Evolutionary conservation across 2,113 vertebrate genomes (phyloP), one percentile per base, ranked within the genome.

Genomic region (Falcunculus frontatus): DNA sequence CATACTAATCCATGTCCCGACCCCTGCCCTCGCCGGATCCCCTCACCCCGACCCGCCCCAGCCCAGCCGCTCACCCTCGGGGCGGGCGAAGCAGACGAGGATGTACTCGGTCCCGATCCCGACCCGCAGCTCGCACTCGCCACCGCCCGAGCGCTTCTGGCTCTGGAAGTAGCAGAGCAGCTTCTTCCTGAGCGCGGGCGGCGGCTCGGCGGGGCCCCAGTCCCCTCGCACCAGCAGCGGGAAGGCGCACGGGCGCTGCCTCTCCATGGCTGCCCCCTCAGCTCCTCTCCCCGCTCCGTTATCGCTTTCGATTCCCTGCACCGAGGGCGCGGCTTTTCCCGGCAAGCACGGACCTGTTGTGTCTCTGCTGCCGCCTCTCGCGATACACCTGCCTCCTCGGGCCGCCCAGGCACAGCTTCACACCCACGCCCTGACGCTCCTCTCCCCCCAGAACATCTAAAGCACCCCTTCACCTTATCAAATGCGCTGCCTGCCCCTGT

Each of bases 81-180:
- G 46, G 1, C 13, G 52, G 60, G 53, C 94, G 96, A 98, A 98
- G 64, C 96, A 89, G 27, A 98, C 37, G 17, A 88, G 62, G 32
- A 87, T 20, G 4, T 57, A 18, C 22, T 41, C 25, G 39, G 21
- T 22, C 3, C 7, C 32, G 6, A 16, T n/a, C 12, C 32, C 52
- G 53, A 30, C 5, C 56, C 0, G 94, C 16, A 99, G 97, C 15
- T 96, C 85, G 56, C 99, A 99, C 84, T 99, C 98, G 4, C 98
- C 98, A 2, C 99, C 99, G 16, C 98, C 97, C 0, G 99, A 98
- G 44, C 96, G 98, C 97, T 91, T 98, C 53, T 60, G 97, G 81
- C 98, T 99, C 79, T 99, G 98, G 83, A 99, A 99, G 72, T 99
- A 99, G 91, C 98, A 96, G 23, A 96, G 96, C 16, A 99, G 74